A percentile compares a stretch with the other conserved stretches of the same genome.
Conservation (phyloP, 2,113 vertebrate species). For the Isurus oxyrinchus region DNA sequence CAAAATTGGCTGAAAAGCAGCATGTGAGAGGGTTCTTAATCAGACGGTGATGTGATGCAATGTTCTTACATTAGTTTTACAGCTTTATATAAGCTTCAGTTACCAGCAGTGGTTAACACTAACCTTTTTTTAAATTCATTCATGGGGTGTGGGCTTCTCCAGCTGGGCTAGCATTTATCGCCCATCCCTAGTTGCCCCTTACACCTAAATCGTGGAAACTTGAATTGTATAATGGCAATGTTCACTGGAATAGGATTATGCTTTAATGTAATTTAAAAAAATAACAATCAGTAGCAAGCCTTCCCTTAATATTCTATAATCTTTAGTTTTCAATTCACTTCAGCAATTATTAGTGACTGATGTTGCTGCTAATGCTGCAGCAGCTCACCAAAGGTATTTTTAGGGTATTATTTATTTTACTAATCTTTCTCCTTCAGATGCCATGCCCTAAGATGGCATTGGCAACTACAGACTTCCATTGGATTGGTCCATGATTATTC, state of each 20-base stretch:
- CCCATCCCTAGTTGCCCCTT: no score
- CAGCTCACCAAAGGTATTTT: background rate
- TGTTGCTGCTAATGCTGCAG: background rate
- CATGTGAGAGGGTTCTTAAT: background rate
- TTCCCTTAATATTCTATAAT: background rate
- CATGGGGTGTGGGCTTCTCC: no score
- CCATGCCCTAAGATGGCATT: no score
- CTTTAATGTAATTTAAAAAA: background rate
- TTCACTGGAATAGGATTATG: background rate
- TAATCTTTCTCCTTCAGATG: no score
- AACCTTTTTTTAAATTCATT: background rate
- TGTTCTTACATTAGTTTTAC: slow-evolving; percentile 16
- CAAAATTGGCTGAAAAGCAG: background rate
- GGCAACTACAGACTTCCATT: no score
- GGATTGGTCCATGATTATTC: no score
- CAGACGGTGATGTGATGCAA: slow-evolving; percentile 5
- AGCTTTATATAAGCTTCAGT: background rate
- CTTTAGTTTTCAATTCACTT: background rate
- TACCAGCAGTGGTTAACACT: background rate
- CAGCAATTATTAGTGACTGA: background rate
- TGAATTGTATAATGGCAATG: background rate
- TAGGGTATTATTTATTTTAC: background rate
- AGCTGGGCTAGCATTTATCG: no score
- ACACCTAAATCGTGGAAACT: background rate
- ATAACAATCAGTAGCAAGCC: background rate